Percentiles rank a stretch among this genome's conserved stretches.
phyloP scores from a whole-genome alignment of 2,888 invertebrate genomes.

The Leptopilina myrica region DNA sequence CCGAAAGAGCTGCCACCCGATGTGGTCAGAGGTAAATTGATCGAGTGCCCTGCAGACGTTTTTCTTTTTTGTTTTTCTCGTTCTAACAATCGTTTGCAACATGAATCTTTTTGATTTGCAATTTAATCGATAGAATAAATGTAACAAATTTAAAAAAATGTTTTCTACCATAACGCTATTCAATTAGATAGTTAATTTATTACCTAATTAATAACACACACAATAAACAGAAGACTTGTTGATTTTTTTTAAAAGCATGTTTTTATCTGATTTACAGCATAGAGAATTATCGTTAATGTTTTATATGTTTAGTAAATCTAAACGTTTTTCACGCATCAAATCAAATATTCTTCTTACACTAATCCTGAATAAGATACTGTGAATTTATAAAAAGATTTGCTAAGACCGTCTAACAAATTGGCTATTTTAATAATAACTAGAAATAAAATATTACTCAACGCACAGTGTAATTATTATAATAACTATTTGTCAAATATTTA shows the following conservation, averaged over 20 bases:
- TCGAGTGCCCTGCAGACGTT: conserved; percentile 49
- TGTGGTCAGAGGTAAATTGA: conserved; percentile 89
- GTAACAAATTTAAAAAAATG: too few relatives aligned
- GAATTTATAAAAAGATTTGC: conserved; percentile 23
- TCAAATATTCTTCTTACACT: conserved; percentile 5
- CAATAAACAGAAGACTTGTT: conserved; percentile 1
- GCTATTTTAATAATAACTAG: not conserved
- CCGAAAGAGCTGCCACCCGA: conserved; percentile 93
- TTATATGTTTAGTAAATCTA: conserved; percentile 20
- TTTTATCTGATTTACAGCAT: conserved; percentile 38
- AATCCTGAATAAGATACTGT: not conserved
- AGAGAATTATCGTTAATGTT: conserved; percentile 41
- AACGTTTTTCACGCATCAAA: not conserved
- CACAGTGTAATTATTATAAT: too few relatives aligned
- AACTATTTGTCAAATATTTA: too few relatives aligned
- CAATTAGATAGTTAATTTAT: not conserved
- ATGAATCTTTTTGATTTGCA: not conserved
- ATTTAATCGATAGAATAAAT: not conserved
- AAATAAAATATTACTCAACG: too few relatives aligned
- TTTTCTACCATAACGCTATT: not conserved
- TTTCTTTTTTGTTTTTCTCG: conserved; percentile 44
- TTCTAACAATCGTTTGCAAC: conserved; percentile 24
- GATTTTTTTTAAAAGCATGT: conserved; percentile 30
- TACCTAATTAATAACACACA: not conserved
- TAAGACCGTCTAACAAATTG: conserved; percentile 33